Evolutionary conservation across 1,140 invertebrate species (phyloP).

Genomic region (Ditylenchus dipsaci): DNA sequence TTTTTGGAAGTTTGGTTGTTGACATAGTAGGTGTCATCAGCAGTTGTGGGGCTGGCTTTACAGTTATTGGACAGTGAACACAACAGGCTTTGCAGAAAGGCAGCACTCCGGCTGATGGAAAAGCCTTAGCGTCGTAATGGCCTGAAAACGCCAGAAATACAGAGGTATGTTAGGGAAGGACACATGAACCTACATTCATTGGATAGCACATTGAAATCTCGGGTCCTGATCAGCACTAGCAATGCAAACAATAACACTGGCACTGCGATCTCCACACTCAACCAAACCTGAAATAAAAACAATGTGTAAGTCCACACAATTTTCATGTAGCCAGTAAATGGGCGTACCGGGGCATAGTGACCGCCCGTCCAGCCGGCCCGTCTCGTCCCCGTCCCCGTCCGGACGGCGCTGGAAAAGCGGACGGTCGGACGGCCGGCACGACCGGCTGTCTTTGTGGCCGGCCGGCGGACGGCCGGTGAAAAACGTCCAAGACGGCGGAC

Average conservation of each 20-base stretch:
- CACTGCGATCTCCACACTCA: conserved; percentile 7
- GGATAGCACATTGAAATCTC: conserved; percentile 10
- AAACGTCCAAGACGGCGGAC: no score
- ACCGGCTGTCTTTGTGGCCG: no score
- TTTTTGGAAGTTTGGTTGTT: not conserved
- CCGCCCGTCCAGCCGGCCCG: no score
- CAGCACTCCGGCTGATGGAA: conserved; percentile 65
- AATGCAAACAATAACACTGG: conserved; percentile 9
- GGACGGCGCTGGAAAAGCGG: no score
- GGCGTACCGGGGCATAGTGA: no score
- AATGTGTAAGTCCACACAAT: not conserved
- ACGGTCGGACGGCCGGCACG: no score
- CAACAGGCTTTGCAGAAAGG: conserved; percentile 63
- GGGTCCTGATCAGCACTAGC: conserved; percentile 8
- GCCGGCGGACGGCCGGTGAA: no score
- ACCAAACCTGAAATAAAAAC: not conserved
- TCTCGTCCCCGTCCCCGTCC: no score
- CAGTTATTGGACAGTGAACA: conserved; percentile 66
- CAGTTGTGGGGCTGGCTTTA: conserved; percentile 51
- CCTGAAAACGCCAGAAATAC: not conserved
- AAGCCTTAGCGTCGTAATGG: conserved; percentile 58
- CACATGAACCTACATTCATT: not conserved
- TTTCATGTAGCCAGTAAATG: no score
- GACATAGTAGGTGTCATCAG: conserved; percentile 48
- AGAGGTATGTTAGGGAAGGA: not conserved